phyloP scores from a whole-genome alignment of 2,797 vertebrate species.

The Melanogrammus aeglefinus region DNA sequence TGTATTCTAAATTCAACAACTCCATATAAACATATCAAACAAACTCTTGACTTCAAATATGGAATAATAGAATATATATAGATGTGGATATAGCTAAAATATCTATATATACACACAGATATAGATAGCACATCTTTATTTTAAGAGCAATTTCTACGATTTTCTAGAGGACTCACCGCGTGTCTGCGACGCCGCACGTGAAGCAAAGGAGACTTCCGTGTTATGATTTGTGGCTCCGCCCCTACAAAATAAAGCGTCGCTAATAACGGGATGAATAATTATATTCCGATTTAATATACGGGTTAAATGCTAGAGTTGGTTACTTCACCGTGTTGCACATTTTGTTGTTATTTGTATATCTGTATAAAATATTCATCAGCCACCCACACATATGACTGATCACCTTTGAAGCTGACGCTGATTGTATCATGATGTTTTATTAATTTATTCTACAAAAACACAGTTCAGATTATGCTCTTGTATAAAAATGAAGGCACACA shows the following conservation, averaged over 20 bases:
- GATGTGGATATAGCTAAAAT: not conserved
- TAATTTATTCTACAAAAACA: not conserved
- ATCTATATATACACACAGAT: not conserved
- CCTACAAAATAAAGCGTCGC: not conserved
- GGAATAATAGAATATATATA: not conserved
- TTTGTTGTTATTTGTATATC: not conserved
- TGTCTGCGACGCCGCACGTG: not conserved
- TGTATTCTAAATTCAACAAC: not conserved
- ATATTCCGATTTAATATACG: no score
- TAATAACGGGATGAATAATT: no score
- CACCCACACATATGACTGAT: not conserved
- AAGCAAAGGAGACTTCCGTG: not conserved
- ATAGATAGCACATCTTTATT: not conserved
- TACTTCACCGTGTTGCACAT: not conserved
- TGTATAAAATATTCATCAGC: not conserved
- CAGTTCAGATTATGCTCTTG: not conserved
- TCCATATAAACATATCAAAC: not conserved
- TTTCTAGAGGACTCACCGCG: not conserved
- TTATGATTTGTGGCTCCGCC: slow-evolving; percentile 1
- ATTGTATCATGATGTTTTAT: not conserved
- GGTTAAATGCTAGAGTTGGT: no score
- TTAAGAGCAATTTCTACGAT: not conserved
- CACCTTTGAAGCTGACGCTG: not conserved
- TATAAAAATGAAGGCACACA: not conserved
- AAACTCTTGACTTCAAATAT: not conserved